Evolutionary conservation across 37 sponge, comb jelly and placozoan genomes (phyloP), one percentile per base, ranked within the genome.

Genomic region (Bolinopsis microptera): DNA sequence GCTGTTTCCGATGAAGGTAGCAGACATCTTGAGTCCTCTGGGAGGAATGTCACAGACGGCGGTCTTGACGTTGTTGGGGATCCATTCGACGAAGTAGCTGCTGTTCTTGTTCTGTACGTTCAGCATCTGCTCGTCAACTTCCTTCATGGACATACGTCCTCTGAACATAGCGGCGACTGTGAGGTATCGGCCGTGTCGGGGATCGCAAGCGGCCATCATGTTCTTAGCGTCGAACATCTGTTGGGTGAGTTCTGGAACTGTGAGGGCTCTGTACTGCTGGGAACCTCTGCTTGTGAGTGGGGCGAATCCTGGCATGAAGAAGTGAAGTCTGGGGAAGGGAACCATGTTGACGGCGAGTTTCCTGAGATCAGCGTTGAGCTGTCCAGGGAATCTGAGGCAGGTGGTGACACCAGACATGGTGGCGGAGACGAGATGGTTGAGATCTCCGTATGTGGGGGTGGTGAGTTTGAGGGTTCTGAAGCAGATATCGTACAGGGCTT

Each of bases 241-340:
- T 94, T 97, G 97, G 37, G 99, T 98, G 39, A 98, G 99, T 94
- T 98, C 99, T 30, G 99, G 97, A 38, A 98, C 97, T 32, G 99
- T 98, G 76, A 98, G 93, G 1, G 99, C 99, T 69, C 99, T 95
- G 96, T 99, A 99, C 93, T 99, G 99, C 95, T 99, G 99, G 72
- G 97, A 97, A 24, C 99, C 99, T 96, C 99, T 97, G 97, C 98
- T 97, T 68, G 99, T 99, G 32, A 99, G 97, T 24, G 99, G 99
- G 77, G 99, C 99, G 95, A 99, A 99, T 25, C 99, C 99, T 40
- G 99, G 99, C 99, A 99, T 99, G 96, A 99, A 99, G 97, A 99
- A 99, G 93, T 99, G 99, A 82, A 99, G 97, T 95, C 97, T 97
- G 31, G 99, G 99, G 97, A 99, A 99, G 40, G 99, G 99, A 26